Evolutionary conservation across 53 echinoderm and acorn worm genomes (phyloP).

Genomic region (Apostichopus leukothele): DNA sequence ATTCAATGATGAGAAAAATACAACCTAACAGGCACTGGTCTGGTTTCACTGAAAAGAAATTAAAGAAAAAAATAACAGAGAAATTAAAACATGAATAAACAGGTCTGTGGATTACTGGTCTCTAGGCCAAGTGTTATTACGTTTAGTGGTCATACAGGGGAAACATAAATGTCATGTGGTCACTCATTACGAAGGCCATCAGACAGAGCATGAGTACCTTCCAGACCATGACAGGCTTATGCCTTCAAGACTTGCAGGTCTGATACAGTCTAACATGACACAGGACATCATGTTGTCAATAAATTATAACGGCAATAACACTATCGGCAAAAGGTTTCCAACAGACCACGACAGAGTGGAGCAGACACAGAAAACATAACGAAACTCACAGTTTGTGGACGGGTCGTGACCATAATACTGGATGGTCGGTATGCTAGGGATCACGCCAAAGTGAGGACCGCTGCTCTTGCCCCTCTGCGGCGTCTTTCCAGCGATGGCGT

Average conservation of each 20-base stretch:
- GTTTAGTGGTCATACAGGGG: too few species aligned
- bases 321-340: too few species aligned
- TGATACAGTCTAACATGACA: background rate
- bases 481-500: constrained; percentile 65
- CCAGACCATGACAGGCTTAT: background rate
- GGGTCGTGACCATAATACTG: constrained; percentile 93
- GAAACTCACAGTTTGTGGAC: constrained; percentile 69
- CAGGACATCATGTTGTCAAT: too few species aligned
- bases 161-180: too few species aligned
- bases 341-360: too few species aligned
- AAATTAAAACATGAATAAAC: background rate
- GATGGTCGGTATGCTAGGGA: constrained; percentile 60
- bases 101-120: background rate
- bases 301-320: too few species aligned
- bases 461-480: constrained; percentile 52
- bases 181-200: too few species aligned
- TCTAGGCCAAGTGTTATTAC: too few species aligned
- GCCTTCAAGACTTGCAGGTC: background rate
- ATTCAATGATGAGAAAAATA: constrained; percentile 95
- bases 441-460: constrained; percentile 52
- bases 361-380: too few species aligned
- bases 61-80: background rate
- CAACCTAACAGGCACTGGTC: constrained; percentile 90
- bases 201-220: too few species aligned
- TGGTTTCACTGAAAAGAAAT: constrained; percentile 66